Percentiles rank a stretch among this genome's conserved stretches.
These are phyloP conservation scores for Apamea sordens DNA, from an alignment of 2,888 invertebrate species.

Conservation along the genomic window DNA sequence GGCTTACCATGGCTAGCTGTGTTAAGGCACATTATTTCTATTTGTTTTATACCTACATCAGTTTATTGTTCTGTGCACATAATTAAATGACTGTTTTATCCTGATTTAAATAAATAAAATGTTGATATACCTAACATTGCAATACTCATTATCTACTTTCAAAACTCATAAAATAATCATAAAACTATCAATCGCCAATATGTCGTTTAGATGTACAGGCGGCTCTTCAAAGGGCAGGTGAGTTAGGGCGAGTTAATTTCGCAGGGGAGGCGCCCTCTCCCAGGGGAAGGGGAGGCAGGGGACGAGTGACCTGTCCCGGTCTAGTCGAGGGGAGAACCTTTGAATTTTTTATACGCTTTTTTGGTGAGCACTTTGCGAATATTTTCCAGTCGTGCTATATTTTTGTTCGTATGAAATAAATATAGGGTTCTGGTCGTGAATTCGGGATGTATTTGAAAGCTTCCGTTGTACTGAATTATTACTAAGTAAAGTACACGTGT, in stretches of 20 bases:
- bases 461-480: slow-evolving; percentile 16
- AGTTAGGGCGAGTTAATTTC: slow-evolving; percentile 81
- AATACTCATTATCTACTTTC: neutral
- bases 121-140: neutral
- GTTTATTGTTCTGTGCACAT: too few relatives aligned
- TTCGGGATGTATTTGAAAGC: slow-evolving; percentile 13
- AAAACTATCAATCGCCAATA: slow-evolving; percentile 64
- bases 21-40: neutral
- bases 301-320: slow-evolving; percentile 66
- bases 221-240: slow-evolving; percentile 87
- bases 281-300: slow-evolving; percentile 68
- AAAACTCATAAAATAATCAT: slow-evolving; percentile 3
- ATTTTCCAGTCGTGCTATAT: slow-evolving; percentile 51
- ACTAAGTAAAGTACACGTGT: neutral
- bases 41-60: neutral
- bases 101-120: neutral
- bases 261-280: slow-evolving; percentile 72
- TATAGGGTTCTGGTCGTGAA: slow-evolving; percentile 19
- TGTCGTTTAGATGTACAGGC: slow-evolving; percentile 73
- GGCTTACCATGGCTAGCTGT: neutral
- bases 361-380: slow-evolving; percentile 72
- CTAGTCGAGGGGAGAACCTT: slow-evolving; percentile 66
- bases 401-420: slow-evolving; percentile 50
- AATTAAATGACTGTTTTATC: neutral
- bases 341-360: slow-evolving; percentile 79